Conservation (phyloP, 1,140 invertebrate genomes). For the Trichomalopsis sarcophagae region DNA sequence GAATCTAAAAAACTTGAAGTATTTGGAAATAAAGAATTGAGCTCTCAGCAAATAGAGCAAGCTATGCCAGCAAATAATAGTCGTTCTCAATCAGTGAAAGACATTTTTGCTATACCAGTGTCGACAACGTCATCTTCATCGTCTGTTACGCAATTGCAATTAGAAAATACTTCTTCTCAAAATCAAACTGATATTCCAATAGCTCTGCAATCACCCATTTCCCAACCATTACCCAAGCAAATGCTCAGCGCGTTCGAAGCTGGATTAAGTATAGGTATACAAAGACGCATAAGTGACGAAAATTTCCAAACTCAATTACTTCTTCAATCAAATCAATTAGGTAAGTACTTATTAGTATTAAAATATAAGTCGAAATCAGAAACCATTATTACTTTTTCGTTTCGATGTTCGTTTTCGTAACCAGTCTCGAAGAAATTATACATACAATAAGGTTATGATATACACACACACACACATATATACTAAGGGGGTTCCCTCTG, state of each 20-base stretch:
- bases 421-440: too few species aligned
- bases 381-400: too few species aligned
- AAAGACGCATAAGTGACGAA: slow-evolving; percentile 56
- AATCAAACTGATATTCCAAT: slow-evolving; percentile 65
- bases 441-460: too few species aligned
- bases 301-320: slow-evolving; percentile 65
- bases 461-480: too few species aligned
- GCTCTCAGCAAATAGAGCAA: slow-evolving; percentile 62
- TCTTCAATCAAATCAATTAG: slow-evolving; percentile 67
- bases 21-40: slow-evolving; percentile 64
- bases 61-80: slow-evolving; percentile 61
- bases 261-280: slow-evolving; percentile 72
- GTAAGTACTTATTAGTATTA: slow-evolving; percentile 56
- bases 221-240: slow-evolving; percentile 62
- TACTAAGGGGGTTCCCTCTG: too few species aligned
- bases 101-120: slow-evolving; percentile 76
- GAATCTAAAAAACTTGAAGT: slow-evolving; percentile 70
- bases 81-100: slow-evolving; percentile 61
- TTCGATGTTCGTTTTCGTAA: too few species aligned
- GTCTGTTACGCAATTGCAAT: slow-evolving; percentile 64
- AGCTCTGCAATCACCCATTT: slow-evolving; percentile 61
- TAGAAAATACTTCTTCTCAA: slow-evolving; percentile 67
- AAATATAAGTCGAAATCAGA: background rate
- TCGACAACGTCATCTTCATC: slow-evolving; percentile 64
- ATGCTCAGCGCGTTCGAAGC: slow-evolving; percentile 63